These are phyloP conservation scores for Ormyrus rosae DNA, from an alignment of 2,888 invertebrate genomes.

Conservation along the genomic window DNA sequence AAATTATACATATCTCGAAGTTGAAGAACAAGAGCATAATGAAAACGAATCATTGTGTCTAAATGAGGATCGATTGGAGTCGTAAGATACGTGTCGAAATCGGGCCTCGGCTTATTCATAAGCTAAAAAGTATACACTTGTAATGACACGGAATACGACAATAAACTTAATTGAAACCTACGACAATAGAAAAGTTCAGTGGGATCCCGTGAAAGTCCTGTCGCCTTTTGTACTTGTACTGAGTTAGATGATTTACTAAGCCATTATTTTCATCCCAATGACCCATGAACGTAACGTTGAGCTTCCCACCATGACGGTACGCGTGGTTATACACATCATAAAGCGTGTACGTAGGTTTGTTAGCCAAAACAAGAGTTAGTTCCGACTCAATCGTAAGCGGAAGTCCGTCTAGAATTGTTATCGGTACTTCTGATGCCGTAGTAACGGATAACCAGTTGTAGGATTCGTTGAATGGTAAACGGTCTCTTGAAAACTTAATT, in stretches of 20 bases:
- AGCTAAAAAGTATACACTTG: slow-evolving; percentile 54
- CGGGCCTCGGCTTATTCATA: slow-evolving; percentile 59
- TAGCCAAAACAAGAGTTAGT: slow-evolving; percentile 60
- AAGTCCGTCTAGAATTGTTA: slow-evolving; percentile 56
- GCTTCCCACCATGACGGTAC: slow-evolving; percentile 64
- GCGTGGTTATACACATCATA: slow-evolving; percentile 69
- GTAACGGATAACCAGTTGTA: slow-evolving; percentile 67
- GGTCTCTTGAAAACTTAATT: slow-evolving; percentile 61
- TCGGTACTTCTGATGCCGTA: slow-evolving; percentile 56
- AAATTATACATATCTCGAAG: slow-evolving; percentile 82
- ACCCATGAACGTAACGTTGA: slow-evolving; percentile 67
- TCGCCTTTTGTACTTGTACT: slow-evolving; percentile 68
- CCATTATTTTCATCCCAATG: slow-evolving; percentile 61
- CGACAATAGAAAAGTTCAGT: slow-evolving; percentile 64
- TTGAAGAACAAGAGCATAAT: slow-evolving; percentile 79
- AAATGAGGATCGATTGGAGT: slow-evolving; percentile 77
- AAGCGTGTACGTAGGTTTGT: slow-evolving; percentile 55
- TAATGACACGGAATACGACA: not conserved
- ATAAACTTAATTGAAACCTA: slow-evolving; percentile 47
- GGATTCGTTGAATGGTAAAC: slow-evolving; percentile 66
- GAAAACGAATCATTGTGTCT: slow-evolving; percentile 82
- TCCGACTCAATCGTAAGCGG: slow-evolving; percentile 66
- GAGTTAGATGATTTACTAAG: slow-evolving; percentile 61
- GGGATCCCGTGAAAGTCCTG: slow-evolving; percentile 63
- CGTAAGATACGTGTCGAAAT: slow-evolving; percentile 75